Conservation (phyloP, 2,797 vertebrate genomes). For the Taeniopygia guttata region DNA sequence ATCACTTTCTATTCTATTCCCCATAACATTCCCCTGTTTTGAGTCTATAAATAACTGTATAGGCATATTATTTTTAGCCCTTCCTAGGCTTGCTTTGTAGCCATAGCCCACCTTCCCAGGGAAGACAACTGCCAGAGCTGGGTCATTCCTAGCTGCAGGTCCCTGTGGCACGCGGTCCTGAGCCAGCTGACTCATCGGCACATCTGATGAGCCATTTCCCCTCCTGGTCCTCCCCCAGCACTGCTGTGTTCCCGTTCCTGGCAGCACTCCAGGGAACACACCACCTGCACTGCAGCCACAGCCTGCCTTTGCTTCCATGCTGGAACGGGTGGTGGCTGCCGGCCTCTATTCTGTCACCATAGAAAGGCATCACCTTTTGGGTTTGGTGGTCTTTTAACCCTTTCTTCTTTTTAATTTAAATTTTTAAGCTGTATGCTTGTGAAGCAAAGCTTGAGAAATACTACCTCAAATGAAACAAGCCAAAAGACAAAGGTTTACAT, state of each 20-base stretch:
- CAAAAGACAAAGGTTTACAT: background rate
- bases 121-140: background rate
- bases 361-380: background rate
- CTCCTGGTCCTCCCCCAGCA: conserved; percentile 7
- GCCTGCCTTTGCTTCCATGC: background rate
- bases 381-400: fast-evolving
- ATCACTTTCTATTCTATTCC: background rate
- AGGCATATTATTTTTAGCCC: background rate
- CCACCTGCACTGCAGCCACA: background rate
- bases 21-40: background rate
- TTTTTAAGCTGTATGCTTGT: background rate
- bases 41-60: background rate
- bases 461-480: background rate
- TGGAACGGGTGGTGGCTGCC: background rate
- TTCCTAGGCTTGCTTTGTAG: background rate
- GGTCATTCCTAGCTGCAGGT: background rate
- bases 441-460: background rate
- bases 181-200: background rate
- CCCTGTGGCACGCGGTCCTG: background rate
- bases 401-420: background rate
- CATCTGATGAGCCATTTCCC: background rate
- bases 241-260: background rate
- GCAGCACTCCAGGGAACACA: conserved; percentile 19
- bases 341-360: fast-evolving
- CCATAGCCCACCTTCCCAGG: background rate